Base-by-base conservation (phyloP, 2,888 invertebrate genomes). In the Zaprionus lineosus region DNA sequence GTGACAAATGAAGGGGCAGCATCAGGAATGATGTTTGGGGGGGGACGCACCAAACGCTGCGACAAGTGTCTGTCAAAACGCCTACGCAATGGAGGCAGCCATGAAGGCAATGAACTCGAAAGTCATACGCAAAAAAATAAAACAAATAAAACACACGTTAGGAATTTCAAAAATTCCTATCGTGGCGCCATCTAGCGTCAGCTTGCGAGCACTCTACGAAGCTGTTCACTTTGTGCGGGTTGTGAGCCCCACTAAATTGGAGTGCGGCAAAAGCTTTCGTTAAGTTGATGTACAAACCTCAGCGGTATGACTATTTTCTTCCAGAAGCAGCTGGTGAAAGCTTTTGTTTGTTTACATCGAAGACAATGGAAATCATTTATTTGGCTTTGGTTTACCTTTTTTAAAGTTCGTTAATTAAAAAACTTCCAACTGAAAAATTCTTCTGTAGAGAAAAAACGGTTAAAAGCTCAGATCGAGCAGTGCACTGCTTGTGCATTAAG, bases 41-140 rank as follows among this genome's bases (percentile, higher is more conserved):
- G 8, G 8, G 24, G 24, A n/a, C 24, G n/a, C 2, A 8, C 2
- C 2, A 2, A 24, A 24, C 19, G 26, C 28, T 14, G 29, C 51
- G 44, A 47, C 53, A 79, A 76, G 64, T 74, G 74, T 55, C 57
- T 69, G 78, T 69, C 61, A 77, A 59, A 69, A 78, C n/a, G 41
- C 52, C 46, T 55, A 63, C 68, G 69, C 82, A 56, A 58, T 53
- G 34, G 7, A 36, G 36, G 41, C 39, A 8, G 28, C 8, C 8
- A 29, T 11, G 2, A 29, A 11, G 37, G 21, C 75, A 70, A 51
- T 78, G 77, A 84, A 84, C 84, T 65, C 51, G 15, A 6, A 34
- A 36, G 7, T 18, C 12, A 47, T 36, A 11, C 15, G 19, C 24
- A 29, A n/a, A n/a, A 24, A 24, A 24, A 24, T 7, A n/a, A 24